These are phyloP conservation scores for Corvus moneduloides DNA, from an alignment of 2,113 vertebrate species.

Conservation along the genomic window DNA sequence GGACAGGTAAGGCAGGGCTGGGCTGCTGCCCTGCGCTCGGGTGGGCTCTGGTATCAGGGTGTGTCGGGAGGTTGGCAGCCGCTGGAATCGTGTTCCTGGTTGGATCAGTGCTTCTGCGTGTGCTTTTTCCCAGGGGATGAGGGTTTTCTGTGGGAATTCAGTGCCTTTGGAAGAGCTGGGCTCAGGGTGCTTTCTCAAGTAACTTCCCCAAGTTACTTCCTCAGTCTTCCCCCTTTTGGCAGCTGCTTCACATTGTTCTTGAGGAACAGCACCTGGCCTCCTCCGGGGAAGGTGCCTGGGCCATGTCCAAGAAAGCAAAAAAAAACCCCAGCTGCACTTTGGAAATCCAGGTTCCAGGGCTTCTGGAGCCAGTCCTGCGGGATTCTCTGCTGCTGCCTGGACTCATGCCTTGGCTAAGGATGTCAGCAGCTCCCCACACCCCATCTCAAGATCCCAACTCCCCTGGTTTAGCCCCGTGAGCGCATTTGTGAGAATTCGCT, in stretches of 20 bases:
- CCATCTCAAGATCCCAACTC: neutral
- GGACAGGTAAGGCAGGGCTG: slow-evolving; percentile 70
- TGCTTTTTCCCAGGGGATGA: neutral
- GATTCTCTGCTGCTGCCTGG: neutral
- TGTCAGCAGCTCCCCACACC: neutral
- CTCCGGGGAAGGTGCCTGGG: neutral
- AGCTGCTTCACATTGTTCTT: neutral
- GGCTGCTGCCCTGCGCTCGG: accelerated
- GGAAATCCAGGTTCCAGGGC: neutral
- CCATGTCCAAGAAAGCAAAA: neutral
- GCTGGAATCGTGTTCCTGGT: accelerated
- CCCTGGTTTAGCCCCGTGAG: neutral
- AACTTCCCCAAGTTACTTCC: neutral
- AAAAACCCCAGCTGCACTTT: neutral
- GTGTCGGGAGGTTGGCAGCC: neutral
- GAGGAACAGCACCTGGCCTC: neutral
- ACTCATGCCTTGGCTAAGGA: neutral
- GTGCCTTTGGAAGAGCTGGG: neutral
- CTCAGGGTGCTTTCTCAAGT: neutral
- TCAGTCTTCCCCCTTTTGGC: neutral
- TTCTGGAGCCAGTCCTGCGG: neutral
- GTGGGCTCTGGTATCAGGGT: accelerated
- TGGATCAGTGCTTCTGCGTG: neutral
- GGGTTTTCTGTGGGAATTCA: neutral
- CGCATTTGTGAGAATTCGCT: neutral